phyloP scores from a whole-genome alignment of 2,113 vertebrate genomes.

The Gnathonemus longibarbis region DNA sequence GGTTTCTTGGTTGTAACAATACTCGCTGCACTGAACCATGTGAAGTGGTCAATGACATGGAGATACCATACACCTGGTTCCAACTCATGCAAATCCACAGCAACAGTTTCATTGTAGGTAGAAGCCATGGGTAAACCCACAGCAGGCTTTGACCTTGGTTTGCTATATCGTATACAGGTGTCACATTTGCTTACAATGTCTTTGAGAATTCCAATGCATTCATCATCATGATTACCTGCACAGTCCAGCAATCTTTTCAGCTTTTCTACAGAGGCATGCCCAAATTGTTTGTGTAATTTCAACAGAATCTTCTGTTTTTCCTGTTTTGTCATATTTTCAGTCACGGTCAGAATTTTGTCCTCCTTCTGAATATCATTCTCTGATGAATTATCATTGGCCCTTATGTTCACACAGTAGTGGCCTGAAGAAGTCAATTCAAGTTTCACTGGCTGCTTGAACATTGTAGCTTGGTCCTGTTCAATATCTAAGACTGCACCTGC shows the following conservation, averaged over 20 bases:
- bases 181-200: neutral
- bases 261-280: neutral
- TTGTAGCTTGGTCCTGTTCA: too few species aligned
- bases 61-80: neutral
- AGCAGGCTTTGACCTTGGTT: neutral
- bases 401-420: too few species aligned
- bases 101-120: constrained; percentile 7
- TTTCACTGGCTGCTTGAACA: too few species aligned
- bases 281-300: constrained; percentile 10
- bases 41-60: constrained; percentile 7
- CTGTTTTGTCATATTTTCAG: neutral
- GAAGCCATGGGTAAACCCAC: neutral
- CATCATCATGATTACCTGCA: neutral
- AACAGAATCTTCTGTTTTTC: neutral
- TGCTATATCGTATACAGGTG: neutral
- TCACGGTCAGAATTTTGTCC: neutral
- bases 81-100: neutral
- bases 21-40: constrained; percentile 12
- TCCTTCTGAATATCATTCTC: neutral
- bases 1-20: constrained; percentile 20
- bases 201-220: neutral
- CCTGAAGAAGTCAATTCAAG: too few species aligned
- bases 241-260: neutral
- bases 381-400: too few species aligned
- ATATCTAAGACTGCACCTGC: too few species aligned